These are phyloP conservation scores for Platypus cylindrus DNA, from an alignment of 2,888 invertebrate species.

Conservation along the genomic window DNA sequence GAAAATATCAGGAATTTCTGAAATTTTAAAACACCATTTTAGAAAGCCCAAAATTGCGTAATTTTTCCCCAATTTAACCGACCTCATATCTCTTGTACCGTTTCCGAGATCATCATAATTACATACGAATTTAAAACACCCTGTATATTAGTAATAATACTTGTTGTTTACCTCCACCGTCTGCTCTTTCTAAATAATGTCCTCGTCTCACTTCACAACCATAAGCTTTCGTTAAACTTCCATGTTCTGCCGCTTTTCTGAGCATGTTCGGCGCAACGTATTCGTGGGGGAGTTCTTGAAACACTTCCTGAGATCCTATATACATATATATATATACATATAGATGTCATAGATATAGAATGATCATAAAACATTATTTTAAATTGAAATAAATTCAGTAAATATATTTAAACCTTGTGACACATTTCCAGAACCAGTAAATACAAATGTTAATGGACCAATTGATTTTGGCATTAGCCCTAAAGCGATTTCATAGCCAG, in stretches of 20 bases:
- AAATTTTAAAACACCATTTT: no score
- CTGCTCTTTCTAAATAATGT: conserved; percentile 85
- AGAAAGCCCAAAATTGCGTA: no score
- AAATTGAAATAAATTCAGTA: no score
- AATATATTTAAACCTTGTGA: conserved; percentile 74
- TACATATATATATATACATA: no score
- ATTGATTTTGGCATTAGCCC: conserved; percentile 94
- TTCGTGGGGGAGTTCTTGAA: conserved; percentile 94
- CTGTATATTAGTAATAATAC: no score
- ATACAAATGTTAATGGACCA: conserved; percentile 94
- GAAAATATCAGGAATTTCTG: no score
- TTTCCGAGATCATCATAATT: neutral
- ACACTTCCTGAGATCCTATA: conserved; percentile 65
- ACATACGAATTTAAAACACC: no score
- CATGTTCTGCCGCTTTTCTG: conserved; percentile 91
- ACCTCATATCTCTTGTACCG: no score
- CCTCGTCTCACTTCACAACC: conserved; percentile 89
- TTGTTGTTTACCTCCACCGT: conserved; percentile 72
- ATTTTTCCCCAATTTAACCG: no score
- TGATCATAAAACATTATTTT: no score
- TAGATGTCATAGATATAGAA: no score
- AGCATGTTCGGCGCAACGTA: conserved; percentile 93
- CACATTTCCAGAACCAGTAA: conserved; percentile 96
- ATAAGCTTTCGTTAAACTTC: conserved; percentile 91
- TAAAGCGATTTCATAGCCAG: conserved; percentile 96